phyloP scores from a whole-genome alignment of 1,140 invertebrate genomes.

The Wasmannia auropunctata region DNA sequence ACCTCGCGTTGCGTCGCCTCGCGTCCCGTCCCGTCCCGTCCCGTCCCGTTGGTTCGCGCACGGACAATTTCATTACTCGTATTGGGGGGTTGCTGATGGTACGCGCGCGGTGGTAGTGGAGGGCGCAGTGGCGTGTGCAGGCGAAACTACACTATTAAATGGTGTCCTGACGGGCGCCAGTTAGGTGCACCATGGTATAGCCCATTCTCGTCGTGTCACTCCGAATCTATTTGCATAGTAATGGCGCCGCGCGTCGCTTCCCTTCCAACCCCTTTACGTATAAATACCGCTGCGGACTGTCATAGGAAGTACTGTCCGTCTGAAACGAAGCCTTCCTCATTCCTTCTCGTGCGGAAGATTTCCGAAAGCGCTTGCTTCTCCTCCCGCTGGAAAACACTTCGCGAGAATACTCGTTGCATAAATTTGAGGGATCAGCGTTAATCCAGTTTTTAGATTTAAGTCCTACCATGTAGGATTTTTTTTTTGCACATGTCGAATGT shows the following conservation, averaged over 20 bases:
- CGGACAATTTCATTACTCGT: conserved; percentile 84
- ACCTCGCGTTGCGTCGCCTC: conserved; percentile 1
- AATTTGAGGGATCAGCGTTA: not conserved
- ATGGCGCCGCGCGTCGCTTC: conserved; percentile 74
- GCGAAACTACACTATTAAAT: conserved; percentile 84
- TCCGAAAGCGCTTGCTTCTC: not conserved
- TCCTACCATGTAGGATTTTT: not conserved
- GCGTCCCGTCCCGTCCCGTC: not conserved
- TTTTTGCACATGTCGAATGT: not conserved
- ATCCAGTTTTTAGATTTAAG: conserved; percentile 5
- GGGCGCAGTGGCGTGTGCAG: conserved; percentile 67
- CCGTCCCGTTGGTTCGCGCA: conserved; percentile 70
- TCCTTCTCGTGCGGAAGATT: not conserved
- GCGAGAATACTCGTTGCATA: conserved; percentile 26
- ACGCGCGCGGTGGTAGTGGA: conserved; percentile 45
- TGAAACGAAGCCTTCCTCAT: conserved; percentile 60
- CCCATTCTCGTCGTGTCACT: conserved; percentile 81
- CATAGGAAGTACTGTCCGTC: conserved; percentile 17
- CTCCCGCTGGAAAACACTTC: not conserved
- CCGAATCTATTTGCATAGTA: conserved; percentile 85
- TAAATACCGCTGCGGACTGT: conserved; percentile 63
- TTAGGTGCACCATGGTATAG: conserved; percentile 75
- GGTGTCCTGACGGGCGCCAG: conserved; percentile 81
- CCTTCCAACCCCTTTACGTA: conserved; percentile 56
- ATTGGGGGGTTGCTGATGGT: conserved; percentile 69